These are phyloP conservation scores for Andrena praecox DNA, from an alignment of 2,888 invertebrate genomes.

Conservation along the genomic window DNA sequence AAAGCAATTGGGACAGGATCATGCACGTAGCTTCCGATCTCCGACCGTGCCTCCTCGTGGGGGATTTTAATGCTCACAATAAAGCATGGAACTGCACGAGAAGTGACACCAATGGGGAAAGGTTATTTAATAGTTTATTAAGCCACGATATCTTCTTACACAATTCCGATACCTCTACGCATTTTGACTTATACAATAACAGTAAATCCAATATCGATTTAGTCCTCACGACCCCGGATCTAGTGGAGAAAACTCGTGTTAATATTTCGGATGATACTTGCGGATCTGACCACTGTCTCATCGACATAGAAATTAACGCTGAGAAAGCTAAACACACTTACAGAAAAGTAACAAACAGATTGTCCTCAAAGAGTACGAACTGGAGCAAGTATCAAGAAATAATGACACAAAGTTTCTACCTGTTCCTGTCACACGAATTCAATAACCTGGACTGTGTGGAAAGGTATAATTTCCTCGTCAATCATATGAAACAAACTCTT, in stretches of 20 bases:
- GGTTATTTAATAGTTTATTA: neutral
- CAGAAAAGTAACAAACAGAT: constrained; percentile 6
- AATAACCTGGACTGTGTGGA: constrained; percentile 5
- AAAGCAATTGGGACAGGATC: constrained; percentile 5
- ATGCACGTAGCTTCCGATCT: neutral
- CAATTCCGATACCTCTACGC: neutral
- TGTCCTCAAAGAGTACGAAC: neutral
- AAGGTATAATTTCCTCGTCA: neutral
- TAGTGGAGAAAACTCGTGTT: neutral
- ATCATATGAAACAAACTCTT: neutral
- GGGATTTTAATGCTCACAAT: constrained; percentile 19
- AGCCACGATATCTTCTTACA: neutral
- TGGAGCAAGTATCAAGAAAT: neutral
- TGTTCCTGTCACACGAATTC: neutral
- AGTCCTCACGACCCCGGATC: neutral
- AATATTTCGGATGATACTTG: too few relatives aligned
- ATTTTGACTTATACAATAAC: constrained; percentile 1
- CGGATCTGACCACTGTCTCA: too few relatives aligned
- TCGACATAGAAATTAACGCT: too few relatives aligned
- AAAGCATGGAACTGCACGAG: constrained; percentile 11
- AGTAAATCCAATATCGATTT: constrained; percentile 7
- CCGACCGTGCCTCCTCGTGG: neutral
- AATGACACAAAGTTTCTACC: neutral
- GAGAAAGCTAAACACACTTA: neutral
- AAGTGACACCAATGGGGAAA: neutral